A percentile compares a stretch with the other conserved stretches of the same genome.
Conservation (phyloP, 2,888 invertebrate genomes). For the Pseudococcus jackbeardsleyi region DNA sequence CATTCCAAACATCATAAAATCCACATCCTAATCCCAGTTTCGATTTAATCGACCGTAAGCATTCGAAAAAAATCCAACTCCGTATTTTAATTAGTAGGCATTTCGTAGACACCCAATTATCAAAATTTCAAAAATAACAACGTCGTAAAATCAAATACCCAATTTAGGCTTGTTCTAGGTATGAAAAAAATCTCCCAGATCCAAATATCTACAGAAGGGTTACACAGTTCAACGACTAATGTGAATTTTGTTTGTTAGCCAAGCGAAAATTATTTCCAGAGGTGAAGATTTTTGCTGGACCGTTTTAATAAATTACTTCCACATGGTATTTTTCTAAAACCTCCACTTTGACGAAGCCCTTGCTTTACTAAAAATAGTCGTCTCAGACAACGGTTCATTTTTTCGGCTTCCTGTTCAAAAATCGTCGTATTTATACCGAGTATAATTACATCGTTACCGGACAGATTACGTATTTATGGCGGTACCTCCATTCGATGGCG, state of each 20-base stretch:
- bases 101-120: background rate
- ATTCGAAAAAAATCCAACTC: background rate
- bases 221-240: background rate
- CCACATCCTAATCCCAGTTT: background rate
- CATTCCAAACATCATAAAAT: background rate
- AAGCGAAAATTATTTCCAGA: constrained; percentile 12
- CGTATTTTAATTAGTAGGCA: background rate
- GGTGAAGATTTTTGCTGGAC: constrained; percentile 23
- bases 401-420: constrained; percentile 44
- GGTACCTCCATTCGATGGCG: background rate
- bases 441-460: constrained; percentile 44
- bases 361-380: constrained; percentile 13
- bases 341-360: background rate
- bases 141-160: constrained; percentile 1
- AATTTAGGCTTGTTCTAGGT: background rate
- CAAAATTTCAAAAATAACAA: background rate
- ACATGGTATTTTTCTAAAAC: background rate
- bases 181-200: background rate
- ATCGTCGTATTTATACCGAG: background rate
- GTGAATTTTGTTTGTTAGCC: constrained; percentile 11
- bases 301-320: constrained; percentile 30
- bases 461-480: constrained; percentile 49
- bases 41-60: background rate
- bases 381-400: constrained; percentile 27
- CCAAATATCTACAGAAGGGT: background rate